phyloP scores from a whole-genome alignment of 1,140 invertebrate species.

The Battus philenor region DNA sequence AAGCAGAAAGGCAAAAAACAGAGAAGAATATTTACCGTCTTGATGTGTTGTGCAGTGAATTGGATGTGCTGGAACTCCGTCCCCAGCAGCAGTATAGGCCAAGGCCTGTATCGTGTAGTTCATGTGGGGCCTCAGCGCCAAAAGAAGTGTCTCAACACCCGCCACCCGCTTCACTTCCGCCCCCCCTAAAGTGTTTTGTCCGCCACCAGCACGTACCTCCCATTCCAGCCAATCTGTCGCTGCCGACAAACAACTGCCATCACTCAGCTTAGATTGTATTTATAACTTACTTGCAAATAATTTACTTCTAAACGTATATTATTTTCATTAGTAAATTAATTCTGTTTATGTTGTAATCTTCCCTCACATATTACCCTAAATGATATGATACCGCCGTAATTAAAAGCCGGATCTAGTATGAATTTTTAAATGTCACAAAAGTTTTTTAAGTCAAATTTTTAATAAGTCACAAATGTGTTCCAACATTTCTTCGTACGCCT shows the following conservation, averaged over 20 bases:
- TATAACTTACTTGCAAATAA: no score
- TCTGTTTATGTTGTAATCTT: no score
- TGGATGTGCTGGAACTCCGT: conserved; percentile 85
- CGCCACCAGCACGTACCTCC: conserved; percentile 49
- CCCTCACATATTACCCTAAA: no score
- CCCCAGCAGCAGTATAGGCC: conserved; percentile 89
- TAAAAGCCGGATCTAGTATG: no score
- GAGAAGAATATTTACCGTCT: conserved; percentile 84
- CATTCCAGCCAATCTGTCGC: conserved; percentile 68
- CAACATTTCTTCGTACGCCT: no score
- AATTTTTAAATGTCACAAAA: no score
- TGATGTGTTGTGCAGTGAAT: conserved; percentile 90
- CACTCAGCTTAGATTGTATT: conserved; percentile 51
- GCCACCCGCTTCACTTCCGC: conserved; percentile 85
- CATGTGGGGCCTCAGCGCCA: conserved; percentile 83
- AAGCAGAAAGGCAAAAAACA: no score
- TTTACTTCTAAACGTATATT: no score
- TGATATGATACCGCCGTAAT: no score
- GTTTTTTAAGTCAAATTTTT: no score
- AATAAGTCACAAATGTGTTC: no score
- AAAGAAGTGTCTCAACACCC: conserved; percentile 85
- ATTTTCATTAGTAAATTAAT: no score
- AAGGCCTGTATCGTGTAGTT: conserved; percentile 92
- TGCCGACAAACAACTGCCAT: conserved; percentile 71
- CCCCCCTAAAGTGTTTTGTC: conserved; percentile 31